Conservation (phyloP, 2,797 vertebrate species). For the Glossophaga mutica region DNA sequence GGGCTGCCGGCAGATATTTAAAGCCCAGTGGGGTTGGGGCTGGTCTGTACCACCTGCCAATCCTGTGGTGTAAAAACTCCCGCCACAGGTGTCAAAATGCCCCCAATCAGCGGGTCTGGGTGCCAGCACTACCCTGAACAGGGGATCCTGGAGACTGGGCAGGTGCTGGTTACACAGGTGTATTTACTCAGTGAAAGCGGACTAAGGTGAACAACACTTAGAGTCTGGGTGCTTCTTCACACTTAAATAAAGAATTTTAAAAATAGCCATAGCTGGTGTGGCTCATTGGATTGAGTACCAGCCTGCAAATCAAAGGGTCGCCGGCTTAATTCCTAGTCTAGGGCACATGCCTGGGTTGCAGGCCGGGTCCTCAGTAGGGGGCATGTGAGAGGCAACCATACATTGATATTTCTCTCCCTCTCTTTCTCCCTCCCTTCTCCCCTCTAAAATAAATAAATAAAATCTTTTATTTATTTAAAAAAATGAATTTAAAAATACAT, state of each 20-base stretch:
- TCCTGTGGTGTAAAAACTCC: neutral
- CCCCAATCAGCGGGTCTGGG: neutral
- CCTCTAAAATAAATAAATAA: no score
- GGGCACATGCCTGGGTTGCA: no score
- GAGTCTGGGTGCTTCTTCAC: neutral
- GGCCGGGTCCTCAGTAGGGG: no score
- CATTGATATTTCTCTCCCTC: no score
- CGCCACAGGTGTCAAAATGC: neutral
- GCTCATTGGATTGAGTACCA: no score
- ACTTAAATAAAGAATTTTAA: neutral
- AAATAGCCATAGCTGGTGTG: neutral
- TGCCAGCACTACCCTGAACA: neutral
- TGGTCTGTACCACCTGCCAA: neutral
- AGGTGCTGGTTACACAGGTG: neutral
- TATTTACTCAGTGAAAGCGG: neutral
- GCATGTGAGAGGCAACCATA: no score
- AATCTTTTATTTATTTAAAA: neutral
- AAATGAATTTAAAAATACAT: neutral
- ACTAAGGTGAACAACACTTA: neutral
- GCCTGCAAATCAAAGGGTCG: no score
- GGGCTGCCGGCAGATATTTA: neutral
- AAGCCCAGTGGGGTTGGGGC: neutral
- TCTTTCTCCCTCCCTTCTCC: no score
- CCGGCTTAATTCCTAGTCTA: no score
- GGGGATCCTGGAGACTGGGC: neutral